Conservation (phyloP, 2,113 vertebrate species). For the Misgurnus anguillicaudatus region DNA sequence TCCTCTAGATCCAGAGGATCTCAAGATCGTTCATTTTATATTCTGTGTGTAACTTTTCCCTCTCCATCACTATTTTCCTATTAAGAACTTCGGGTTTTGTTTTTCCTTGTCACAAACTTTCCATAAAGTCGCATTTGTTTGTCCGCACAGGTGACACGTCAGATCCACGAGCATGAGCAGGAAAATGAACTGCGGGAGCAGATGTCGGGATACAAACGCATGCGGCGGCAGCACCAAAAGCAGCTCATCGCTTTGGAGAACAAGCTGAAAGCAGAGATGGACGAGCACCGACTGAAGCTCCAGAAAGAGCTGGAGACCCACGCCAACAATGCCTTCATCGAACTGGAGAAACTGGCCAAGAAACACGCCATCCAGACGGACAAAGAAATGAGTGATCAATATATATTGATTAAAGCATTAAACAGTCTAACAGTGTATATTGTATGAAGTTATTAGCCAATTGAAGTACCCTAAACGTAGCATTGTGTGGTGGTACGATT, state of each 20-base stretch:
- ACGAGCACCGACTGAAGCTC: constrained; percentile 98
- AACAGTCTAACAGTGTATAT: neutral
- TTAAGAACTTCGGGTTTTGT: neutral
- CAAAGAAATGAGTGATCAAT: constrained; percentile 85
- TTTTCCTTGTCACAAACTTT: neutral
- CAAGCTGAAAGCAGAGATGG: constrained; percentile 99
- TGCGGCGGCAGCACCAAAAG: constrained; percentile 99
- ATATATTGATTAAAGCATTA: neutral
- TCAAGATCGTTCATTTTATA: neutral
- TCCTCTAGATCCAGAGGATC: too few species aligned
- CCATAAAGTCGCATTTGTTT: neutral
- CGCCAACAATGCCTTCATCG: constrained; percentile 98
- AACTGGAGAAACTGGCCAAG: constrained; percentile 99
- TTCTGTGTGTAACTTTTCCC: neutral
- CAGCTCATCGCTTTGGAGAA: constrained; percentile 99
- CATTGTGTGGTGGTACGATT: too few species aligned
- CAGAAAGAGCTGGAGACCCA: constrained; percentile 99
- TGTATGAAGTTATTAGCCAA: neutral
- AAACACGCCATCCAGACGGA: constrained; percentile 92
- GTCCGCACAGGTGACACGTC: constrained; percentile 88
- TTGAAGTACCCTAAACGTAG: neutral
- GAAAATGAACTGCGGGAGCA: constrained; percentile 99
- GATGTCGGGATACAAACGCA: constrained; percentile 99
- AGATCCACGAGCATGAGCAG: constrained; percentile 99
- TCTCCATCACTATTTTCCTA: neutral